A percentile compares a stretch with the other conserved stretches of the same genome.
These are phyloP conservation scores for Diadema setosum DNA, from an alignment of 35 echinoderm and acorn worm genomes.

Conservation along the genomic window DNA sequence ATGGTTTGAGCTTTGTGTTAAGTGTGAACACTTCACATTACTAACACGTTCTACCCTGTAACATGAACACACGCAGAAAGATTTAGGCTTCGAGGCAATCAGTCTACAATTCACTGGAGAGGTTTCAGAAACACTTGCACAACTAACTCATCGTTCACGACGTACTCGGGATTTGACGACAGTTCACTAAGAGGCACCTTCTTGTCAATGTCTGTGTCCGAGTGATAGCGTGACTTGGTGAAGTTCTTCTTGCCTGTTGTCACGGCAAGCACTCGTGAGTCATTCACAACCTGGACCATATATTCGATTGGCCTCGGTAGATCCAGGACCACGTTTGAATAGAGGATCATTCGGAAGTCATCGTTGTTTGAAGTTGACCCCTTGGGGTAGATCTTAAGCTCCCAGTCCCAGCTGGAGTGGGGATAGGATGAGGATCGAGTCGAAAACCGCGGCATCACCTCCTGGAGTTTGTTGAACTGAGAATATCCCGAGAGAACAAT, in stretches of 20 bases:
- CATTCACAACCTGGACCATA: constrained; percentile 91
- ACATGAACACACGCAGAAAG: too few relatives aligned
- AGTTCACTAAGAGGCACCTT: constrained; percentile 90
- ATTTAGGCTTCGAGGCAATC: not conserved
- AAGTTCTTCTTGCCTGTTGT: constrained; percentile 94
- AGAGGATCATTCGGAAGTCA: constrained; percentile 88
- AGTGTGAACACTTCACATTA: too few relatives aligned
- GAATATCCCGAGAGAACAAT: constrained; percentile 86
- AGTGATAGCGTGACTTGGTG: constrained; percentile 81
- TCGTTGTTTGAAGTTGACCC: constrained; percentile 91
- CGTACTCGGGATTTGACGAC: constrained; percentile 25
- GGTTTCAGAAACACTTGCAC: constrained; percentile 91
- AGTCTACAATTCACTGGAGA: constrained; percentile 57
- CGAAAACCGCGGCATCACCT: constrained; percentile 94
- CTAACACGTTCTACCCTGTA: too few relatives aligned
- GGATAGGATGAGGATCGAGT: constrained; percentile 90
- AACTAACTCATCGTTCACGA: constrained; percentile 81
- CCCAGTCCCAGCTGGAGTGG: constrained; percentile 97
- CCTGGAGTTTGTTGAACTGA: constrained; percentile 73
- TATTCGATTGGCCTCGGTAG: constrained; percentile 89
- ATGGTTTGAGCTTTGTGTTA: too few relatives aligned
- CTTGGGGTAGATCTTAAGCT: constrained; percentile 97
- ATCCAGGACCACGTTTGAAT: constrained; percentile 94
- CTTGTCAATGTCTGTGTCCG: constrained; percentile 95
- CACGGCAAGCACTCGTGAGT: constrained; percentile 42